Base-by-base conservation (phyloP, 1,140 invertebrate genomes). In the Rhagoletis zephyria region DNA sequence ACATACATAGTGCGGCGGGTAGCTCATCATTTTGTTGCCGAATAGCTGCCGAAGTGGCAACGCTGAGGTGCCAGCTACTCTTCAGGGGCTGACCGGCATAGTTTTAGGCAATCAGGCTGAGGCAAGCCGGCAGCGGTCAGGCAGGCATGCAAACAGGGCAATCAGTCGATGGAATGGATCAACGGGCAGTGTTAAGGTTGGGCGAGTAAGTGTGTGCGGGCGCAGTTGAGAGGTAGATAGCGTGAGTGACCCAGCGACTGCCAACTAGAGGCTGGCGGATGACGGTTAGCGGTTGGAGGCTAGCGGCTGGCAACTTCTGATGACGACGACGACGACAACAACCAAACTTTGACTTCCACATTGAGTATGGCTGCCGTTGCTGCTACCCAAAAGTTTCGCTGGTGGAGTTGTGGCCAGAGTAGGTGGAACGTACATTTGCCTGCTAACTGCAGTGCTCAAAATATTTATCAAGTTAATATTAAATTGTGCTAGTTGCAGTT, bases 391-490 rank as follows among this genome's bases (percentile, higher is more conserved):
- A 60, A 61, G 19, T 61, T 30, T 19, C 90, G 91, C 90, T 89
- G 91, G 89, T 91, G 90, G 16, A 30, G 40, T 10, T 51, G 30
- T 4, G 9, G 7, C 40, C 89, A 89, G 91, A 91, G 91, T 91
- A 91, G 91, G 91, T 92, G 91, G 91, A 91, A 90, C 91, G 90
- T 91, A 91, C 91, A 91, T 92, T 91, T 92, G 91, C 90, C 92
- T 91, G 91, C 91, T 91, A 91, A 91, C 91, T 91, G 91, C 91
- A 89, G 90, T 91, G 91, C 86, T 91, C 91, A 92, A 91, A 91
- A 91, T 92, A 90, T 91, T 91, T 91, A 91, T 91, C 91, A 92
- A 91, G 91, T 91, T 92, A 91, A 91, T 91, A 91, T 91, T 92
- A 91, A 91, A 91, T 92, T 91, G 91, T 92, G 90, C 90, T 81